phyloP scores from a whole-genome alignment of 2,113 vertebrate genomes.

The Typhlomys cinereus region DNA sequence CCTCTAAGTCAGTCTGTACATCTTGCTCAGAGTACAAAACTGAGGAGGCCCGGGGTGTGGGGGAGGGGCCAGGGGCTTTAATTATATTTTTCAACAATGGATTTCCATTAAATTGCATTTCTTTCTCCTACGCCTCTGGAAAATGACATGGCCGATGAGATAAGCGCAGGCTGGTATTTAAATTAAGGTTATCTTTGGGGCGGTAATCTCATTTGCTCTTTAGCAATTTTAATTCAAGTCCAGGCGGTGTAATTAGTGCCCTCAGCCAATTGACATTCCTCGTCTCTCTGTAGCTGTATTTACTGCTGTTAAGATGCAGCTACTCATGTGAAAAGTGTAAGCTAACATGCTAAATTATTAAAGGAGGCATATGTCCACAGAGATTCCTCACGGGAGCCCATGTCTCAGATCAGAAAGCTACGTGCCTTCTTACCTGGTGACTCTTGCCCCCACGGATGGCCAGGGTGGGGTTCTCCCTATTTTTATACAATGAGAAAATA shows the following conservation, averaged over 20 bases:
- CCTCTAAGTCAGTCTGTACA: slow-evolving; percentile 68
- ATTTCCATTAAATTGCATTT: slow-evolving; percentile 73
- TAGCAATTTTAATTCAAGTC: slow-evolving; percentile 87
- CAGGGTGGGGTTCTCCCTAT: slow-evolving; percentile 47
- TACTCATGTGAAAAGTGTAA: slow-evolving; percentile 83
- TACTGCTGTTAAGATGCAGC: slow-evolving; percentile 88
- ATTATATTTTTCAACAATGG: slow-evolving; percentile 78
- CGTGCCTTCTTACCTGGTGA: neutral
- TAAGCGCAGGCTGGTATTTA: slow-evolving; percentile 81
- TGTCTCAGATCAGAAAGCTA: slow-evolving; percentile 74
- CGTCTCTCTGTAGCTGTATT: slow-evolving; percentile 85
- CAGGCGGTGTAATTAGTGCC: slow-evolving; percentile 86
- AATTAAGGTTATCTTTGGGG: slow-evolving; percentile 84
- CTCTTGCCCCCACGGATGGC: slow-evolving; percentile 28
- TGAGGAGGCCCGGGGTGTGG: neutral
- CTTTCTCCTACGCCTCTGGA: slow-evolving; percentile 77
- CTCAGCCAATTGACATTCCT: slow-evolving; percentile 84
- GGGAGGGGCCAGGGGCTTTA: slow-evolving; percentile 53
- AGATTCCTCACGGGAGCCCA: slow-evolving; percentile 78
- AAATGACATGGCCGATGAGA: slow-evolving; percentile 82
- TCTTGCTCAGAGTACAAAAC: slow-evolving; percentile 62
- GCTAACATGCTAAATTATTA: slow-evolving; percentile 89
- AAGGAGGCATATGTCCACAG: slow-evolving; percentile 79
- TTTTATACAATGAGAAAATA: slow-evolving; percentile 55
- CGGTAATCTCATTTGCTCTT: slow-evolving; percentile 85